These are phyloP conservation scores for Drosophila setosimentum DNA, from an alignment of 2,888 invertebrate species.

Conservation along the genomic window DNA sequence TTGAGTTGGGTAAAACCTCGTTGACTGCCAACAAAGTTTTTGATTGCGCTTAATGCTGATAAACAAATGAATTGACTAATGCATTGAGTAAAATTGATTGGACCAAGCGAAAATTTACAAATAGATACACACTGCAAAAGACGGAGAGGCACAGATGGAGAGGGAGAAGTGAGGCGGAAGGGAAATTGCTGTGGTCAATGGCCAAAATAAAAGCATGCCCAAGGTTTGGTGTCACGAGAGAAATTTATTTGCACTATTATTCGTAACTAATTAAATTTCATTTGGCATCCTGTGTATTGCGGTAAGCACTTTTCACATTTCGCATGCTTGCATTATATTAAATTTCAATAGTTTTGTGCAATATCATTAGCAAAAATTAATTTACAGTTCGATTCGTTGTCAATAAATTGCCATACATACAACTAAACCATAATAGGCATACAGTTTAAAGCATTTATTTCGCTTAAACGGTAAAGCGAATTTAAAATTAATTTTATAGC, in stretches of 20 bases:
- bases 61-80: slow-evolving; percentile 59
- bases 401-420: neutral
- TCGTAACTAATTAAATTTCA: slow-evolving; percentile 72
- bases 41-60: slow-evolving; percentile 29
- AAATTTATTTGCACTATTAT: slow-evolving; percentile 56
- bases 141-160: neutral
- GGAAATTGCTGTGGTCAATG: neutral
- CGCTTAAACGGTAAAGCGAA: neutral
- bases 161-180: neutral
- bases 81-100: slow-evolving; percentile 57
- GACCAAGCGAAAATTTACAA: slow-evolving; percentile 10
- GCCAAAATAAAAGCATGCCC: slow-evolving; percentile 26
- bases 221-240: slow-evolving; percentile 48
- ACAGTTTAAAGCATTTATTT: neutral
- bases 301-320: slow-evolving; percentile 39
- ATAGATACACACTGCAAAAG: slow-evolving; percentile 2
- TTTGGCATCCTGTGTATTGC: slow-evolving; percentile 49
- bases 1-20: slow-evolving; percentile 45
- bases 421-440: too few species aligned
- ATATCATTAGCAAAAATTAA: slow-evolving; percentile 53
- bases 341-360: slow-evolving; percentile 61
- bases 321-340: slow-evolving; percentile 43
- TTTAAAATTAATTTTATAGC: neutral
- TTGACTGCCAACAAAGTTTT: slow-evolving; percentile 53
- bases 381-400: slow-evolving; percentile 25